These are phyloP conservation scores for Drosophila setosimentum DNA, from an alignment of 2,888 invertebrate species.

Conservation along the genomic window DNA sequence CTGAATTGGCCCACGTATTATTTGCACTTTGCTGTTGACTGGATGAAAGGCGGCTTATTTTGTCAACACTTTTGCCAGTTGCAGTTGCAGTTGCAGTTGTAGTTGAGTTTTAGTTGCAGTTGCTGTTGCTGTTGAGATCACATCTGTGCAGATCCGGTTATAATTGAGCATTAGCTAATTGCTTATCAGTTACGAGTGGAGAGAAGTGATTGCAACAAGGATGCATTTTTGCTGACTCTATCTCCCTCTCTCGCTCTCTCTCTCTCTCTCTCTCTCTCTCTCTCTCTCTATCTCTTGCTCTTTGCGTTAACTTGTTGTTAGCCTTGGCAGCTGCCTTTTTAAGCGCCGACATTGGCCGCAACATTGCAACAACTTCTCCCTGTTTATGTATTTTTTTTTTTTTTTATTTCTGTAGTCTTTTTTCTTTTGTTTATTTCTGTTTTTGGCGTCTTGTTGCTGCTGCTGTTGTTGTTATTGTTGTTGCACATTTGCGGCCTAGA, in stretches of 20 bases:
- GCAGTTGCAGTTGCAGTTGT: neutral
- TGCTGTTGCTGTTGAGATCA: constrained; percentile 16
- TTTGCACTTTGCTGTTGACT: constrained; percentile 22
- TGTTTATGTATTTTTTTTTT: constrained; percentile 31
- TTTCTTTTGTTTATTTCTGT: constrained; percentile 43
- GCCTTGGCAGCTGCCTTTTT: constrained; percentile 41
- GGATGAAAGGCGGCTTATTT: constrained; percentile 58
- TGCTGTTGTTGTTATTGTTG: constrained; percentile 17
- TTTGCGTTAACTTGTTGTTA: constrained; percentile 26
- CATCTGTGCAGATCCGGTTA: constrained; percentile 45
- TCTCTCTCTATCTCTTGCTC: neutral
- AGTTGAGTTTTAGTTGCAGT: neutral
- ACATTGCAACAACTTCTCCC: constrained; percentile 67
- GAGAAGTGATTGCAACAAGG: constrained; percentile 10
- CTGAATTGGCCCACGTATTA: constrained; percentile 61
- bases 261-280: neutral
- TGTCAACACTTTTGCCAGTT: constrained; percentile 45
- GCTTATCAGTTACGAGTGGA: constrained; percentile 33
- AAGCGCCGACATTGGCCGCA: constrained; percentile 71
- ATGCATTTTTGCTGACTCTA: neutral
- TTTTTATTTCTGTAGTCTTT: constrained; percentile 37
- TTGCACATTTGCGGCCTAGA: constrained; percentile 59
- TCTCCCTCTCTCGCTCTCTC: neutral
- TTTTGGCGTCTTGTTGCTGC: constrained; percentile 54
- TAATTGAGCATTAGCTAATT: constrained; percentile 37